Base-by-base conservation (phyloP, 92 coral and sea anemone species). In the Parazoanthus darwini region DNA sequence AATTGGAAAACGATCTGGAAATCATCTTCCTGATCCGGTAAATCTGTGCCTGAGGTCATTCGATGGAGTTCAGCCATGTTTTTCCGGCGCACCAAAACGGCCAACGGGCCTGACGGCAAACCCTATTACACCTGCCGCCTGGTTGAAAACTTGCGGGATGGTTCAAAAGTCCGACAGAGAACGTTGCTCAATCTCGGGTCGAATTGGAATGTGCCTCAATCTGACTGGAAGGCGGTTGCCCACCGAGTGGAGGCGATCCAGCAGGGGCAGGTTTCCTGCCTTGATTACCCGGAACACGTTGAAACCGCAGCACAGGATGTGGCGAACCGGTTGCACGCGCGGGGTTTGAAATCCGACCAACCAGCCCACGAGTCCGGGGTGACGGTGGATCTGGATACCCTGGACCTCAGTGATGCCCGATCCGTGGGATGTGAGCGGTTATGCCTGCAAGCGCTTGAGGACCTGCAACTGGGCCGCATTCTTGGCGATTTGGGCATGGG, bases 231-330 rank as follows among this genome's bases (percentile, higher is more conserved):
- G 73, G 73, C 73, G 73, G 73, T 67, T 67, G 73, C 73, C 73
- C 73, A 67, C 73, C 73, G 73, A 67, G 73, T 67, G 73, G 73
- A 67, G 73, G 73, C 8, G 73, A 67, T 67, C 73, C 73, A 67
- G 73, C 73, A 67, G 73, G 73, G 73, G 73, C 73, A 67, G 73
- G 73, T 67, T 67, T 67, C 73, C 73, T 67, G 73, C 73, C 73
- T 67, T 67, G 73, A 67, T 67, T 67, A 67, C 73, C 73, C 73
- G 73, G 73, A 67, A 67, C 73, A 67, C 73, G 73, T 67, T 67
- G 73, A 67, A 67, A 67, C 73, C 73, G 73, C 73, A 67, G 73
- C 73, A 67, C 73, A 67, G 73, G 73, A 67, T 67, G 73, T 67
- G 73, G 73, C 7, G 73, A 67, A 67, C 73, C 73, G 73, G 73